phyloP scores from a whole-genome alignment of 2,797 vertebrate species.

The Acrocephalus scirpaceus region DNA sequence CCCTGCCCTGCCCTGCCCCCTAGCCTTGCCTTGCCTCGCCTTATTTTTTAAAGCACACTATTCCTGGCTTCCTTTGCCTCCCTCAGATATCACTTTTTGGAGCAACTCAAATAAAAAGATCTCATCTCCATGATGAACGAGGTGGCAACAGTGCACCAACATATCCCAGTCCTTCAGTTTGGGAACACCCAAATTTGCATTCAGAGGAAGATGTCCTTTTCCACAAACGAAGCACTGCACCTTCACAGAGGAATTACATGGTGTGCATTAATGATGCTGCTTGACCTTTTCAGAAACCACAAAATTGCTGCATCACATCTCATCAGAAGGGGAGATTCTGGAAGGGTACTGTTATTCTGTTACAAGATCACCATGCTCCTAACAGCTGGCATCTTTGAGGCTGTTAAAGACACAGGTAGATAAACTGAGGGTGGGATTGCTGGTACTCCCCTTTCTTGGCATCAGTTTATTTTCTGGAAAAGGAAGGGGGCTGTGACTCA shows the following conservation, averaged over 20 bases:
- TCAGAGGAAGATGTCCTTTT: not conserved
- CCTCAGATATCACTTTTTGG: not conserved
- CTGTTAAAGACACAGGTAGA: not conserved
- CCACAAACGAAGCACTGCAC: not conserved
- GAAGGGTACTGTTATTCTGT: not conserved
- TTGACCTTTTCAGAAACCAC: constrained; percentile 18
- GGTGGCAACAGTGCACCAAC: not conserved
- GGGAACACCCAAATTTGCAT: not conserved
- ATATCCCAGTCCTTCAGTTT: not conserved
- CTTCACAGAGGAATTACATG: not conserved
- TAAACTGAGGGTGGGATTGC: not conserved
- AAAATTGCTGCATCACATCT: not conserved
- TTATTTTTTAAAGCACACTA: not conserved
- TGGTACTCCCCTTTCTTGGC: not conserved
- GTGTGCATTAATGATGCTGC: not conserved
- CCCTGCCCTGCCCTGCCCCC: not conserved
- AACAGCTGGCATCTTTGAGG: not conserved
- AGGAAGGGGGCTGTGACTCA: not conserved
- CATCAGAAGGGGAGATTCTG: not conserved
- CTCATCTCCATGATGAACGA: not conserved
- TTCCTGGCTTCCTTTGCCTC: not conserved
- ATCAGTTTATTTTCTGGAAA: not conserved
- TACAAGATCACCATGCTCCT: not conserved
- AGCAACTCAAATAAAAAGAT: not conserved
- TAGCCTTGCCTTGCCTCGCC: no score